These are phyloP conservation scores for Psittacula derbiana DNA, from an alignment of 2,797 vertebrate genomes.

Conservation along the genomic window DNA sequence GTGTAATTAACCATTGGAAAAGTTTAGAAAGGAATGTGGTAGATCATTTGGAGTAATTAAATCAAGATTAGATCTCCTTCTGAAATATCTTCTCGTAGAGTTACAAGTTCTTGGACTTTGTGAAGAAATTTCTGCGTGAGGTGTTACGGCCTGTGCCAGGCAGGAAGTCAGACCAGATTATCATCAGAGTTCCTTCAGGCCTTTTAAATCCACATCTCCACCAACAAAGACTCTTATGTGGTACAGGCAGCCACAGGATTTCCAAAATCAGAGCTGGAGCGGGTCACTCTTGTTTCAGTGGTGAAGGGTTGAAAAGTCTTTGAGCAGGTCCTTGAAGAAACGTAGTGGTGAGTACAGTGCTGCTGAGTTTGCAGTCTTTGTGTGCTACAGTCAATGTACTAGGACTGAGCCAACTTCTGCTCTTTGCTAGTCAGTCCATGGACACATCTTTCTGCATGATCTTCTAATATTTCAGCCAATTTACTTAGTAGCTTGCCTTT, in stretches of 20 bases:
- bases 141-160: slow-evolving; percentile 25
- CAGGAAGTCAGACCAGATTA: slow-evolving; percentile 62
- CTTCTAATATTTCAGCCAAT: background rate
- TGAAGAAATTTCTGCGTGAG: slow-evolving; percentile 43
- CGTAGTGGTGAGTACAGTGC: rapidly evolving
- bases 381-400: rapidly evolving
- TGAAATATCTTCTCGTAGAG: slow-evolving; percentile 41
- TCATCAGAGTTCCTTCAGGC: slow-evolving; percentile 36
- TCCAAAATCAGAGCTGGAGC: slow-evolving; percentile 27
- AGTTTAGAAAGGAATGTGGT: slow-evolving; percentile 32
- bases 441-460: background rate
- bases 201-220: slow-evolving; percentile 46
- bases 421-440: background rate
- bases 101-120: slow-evolving; percentile 58
- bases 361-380: background rate
- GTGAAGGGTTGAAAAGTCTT: slow-evolving; percentile 38
- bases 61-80: slow-evolving; percentile 52
- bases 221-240: slow-evolving; percentile 38
- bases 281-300: slow-evolving; percentile 24
- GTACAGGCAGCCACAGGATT: slow-evolving; percentile 30
- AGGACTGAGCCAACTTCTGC: background rate
- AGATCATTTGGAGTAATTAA: slow-evolving; percentile 61
- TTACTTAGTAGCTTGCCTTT: background rate
- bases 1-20: slow-evolving; percentile 60
- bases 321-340: background rate